These are phyloP conservation scores for Amiota mariae DNA, from an alignment of 2,888 invertebrate species.

Conservation along the genomic window DNA sequence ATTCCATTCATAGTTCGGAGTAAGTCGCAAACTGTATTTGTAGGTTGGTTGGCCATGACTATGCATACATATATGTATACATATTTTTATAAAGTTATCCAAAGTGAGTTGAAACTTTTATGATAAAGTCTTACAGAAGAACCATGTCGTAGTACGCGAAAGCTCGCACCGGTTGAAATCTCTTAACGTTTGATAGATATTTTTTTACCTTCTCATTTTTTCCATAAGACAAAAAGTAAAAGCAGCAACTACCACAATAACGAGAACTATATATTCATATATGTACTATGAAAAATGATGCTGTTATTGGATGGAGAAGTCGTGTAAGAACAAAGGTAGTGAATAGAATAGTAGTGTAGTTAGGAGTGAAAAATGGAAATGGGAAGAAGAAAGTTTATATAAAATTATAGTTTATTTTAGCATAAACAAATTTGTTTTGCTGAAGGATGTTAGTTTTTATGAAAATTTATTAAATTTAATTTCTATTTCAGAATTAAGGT, in stretches of 20 bases:
- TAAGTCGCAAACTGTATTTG: not conserved
- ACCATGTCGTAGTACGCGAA: not conserved
- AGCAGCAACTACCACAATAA: not conserved
- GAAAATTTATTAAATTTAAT: slow-evolving; percentile 5
- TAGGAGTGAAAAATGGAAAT: not conserved
- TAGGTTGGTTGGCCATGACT: no score
- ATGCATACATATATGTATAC: not conserved
- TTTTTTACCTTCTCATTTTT: not conserved
- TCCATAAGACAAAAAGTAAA: slow-evolving; percentile 17
- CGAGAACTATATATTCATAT: not conserved
- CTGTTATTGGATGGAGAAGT: not conserved
- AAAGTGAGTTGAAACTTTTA: slow-evolving; percentile 24
- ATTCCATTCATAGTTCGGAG: not conserved
- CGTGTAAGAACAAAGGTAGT: not conserved
- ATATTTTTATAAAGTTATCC: not conserved
- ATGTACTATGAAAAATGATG: slow-evolving; percentile 14
- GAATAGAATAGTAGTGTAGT: not conserved
- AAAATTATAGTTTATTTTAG: slow-evolving; percentile 18
- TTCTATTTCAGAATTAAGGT: not conserved
- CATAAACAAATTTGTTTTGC: slow-evolving; percentile 19
- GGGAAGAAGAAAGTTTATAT: no score
- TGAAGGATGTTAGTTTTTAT: not conserved
- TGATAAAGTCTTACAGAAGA: slow-evolving; percentile 17
- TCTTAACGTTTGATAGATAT: slow-evolving; percentile 14
- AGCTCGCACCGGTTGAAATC: not conserved